These are phyloP conservation scores for Melipona bicolor DNA, from an alignment of 2,888 invertebrate species.

Conservation along the genomic window DNA sequence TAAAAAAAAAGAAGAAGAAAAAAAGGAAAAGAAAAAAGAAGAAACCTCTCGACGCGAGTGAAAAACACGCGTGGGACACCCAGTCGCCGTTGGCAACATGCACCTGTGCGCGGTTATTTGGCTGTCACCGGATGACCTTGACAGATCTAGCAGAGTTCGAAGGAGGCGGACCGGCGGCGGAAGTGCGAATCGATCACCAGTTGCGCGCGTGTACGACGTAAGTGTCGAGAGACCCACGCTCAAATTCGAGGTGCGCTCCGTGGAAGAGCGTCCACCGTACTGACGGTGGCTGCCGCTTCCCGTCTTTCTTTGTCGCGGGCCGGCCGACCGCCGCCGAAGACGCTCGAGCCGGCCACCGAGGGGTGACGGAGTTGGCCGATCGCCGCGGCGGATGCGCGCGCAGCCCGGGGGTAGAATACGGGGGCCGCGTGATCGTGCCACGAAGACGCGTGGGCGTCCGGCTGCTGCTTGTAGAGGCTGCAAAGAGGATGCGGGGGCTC, in stretches of 20 bases:
- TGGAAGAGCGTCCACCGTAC: constrained; percentile 75
- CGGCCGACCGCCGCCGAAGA: constrained; percentile 58
- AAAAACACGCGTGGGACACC: constrained; percentile 46
- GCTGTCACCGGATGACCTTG: constrained; percentile 65
- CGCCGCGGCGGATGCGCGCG: constrained; percentile 40
- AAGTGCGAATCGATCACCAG: constrained; percentile 75
- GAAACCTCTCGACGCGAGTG: neutral
- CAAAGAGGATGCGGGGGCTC: constrained; percentile 41
- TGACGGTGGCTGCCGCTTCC: constrained; percentile 57
- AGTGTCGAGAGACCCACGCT: constrained; percentile 21
- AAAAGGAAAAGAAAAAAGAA: too few relatives aligned
- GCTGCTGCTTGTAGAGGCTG: constrained; percentile 45
- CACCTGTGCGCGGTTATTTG: constrained; percentile 38
- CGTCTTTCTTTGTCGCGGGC: constrained; percentile 55
- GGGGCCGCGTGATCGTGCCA: constrained; percentile 50
- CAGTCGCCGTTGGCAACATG: constrained; percentile 41
- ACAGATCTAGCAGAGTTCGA: constrained; percentile 56
- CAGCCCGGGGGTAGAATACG: constrained; percentile 39
- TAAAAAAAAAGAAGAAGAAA: neutral
- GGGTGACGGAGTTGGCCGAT: constrained; percentile 43
- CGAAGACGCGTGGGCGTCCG: constrained; percentile 70
- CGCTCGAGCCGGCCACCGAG: constrained; percentile 31
- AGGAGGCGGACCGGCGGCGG: constrained; percentile 64
- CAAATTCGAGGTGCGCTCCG: constrained; percentile 67
- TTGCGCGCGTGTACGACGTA: constrained; percentile 69